A percentile compares a stretch with the other conserved stretches of the same genome.
Conservation (phyloP, 2,888 invertebrate species). For the Euzetes globulus region DNA sequence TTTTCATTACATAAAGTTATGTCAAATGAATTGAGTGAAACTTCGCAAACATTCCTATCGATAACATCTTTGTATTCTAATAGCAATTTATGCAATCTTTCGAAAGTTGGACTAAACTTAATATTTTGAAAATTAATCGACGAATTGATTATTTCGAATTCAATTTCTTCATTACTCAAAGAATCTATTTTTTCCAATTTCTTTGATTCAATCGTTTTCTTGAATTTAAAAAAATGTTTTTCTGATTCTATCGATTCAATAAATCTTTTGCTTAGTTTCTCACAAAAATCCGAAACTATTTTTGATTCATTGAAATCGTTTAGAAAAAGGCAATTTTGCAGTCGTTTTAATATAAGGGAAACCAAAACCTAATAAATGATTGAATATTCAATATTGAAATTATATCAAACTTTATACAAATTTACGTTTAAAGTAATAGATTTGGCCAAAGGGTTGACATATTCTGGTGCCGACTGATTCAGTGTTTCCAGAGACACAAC, state of each 20-base stretch:
- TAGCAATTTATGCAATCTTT: background rate
- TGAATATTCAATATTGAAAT: background rate
- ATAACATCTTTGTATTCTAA: background rate
- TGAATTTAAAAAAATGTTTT: background rate
- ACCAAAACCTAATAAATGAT: background rate
- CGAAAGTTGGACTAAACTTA: background rate
- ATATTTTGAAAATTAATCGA: background rate
- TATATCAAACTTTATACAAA: background rate
- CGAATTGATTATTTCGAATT: slow-evolving; percentile 1
- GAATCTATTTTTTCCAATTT: background rate
- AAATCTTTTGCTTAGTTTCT: background rate
- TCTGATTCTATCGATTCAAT: background rate
- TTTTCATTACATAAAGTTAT: background rate
- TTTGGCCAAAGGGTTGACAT: background rate
- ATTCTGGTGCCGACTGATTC: background rate
- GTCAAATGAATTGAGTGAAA: background rate
- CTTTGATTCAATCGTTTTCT: background rate
- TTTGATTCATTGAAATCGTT: background rate
- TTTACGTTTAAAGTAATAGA: slow-evolving; percentile 4
- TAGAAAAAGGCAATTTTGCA: background rate
- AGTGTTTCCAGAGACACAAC: background rate
- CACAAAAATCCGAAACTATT: background rate
- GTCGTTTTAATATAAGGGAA: background rate
- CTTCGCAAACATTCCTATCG: background rate
- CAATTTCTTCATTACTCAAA: background rate